These are phyloP conservation scores for Haplotaxodon microlepis DNA, from an alignment of 2,113 vertebrate genomes.

Conservation along the genomic window DNA sequence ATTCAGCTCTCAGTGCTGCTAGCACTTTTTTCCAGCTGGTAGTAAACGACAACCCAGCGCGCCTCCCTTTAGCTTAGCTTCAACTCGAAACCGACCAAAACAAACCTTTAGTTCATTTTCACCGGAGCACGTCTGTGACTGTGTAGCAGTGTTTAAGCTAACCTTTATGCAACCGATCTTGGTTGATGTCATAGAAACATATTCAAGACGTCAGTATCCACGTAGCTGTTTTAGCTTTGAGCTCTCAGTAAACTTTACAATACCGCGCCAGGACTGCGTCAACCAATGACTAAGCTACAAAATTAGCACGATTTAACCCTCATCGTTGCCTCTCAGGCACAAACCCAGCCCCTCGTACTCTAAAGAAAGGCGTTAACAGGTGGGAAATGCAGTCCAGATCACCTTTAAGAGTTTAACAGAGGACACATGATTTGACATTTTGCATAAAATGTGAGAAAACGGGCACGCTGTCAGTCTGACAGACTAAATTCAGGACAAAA, in stretches of 20 bases:
- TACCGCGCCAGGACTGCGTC: slow-evolving; percentile 36
- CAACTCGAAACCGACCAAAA: background rate
- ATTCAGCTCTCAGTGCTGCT: background rate
- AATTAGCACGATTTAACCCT: accelerated
- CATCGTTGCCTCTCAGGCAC: background rate
- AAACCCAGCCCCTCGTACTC: accelerated
- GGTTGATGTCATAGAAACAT: background rate
- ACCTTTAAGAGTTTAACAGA: background rate
- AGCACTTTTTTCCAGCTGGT: background rate
- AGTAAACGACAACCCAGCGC: background rate
- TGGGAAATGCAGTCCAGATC: background rate
- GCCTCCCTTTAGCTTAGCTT: background rate
- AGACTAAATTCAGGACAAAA: background rate
- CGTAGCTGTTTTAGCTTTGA: background rate
- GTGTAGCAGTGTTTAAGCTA: background rate
- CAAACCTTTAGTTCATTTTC: background rate
- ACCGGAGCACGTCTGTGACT: background rate
- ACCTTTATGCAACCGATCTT: background rate
- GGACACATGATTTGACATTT: background rate
- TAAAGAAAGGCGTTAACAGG: background rate
- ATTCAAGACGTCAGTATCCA: background rate
- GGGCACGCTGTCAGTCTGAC: background rate
- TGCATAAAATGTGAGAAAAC: background rate
- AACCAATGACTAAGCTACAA: background rate
- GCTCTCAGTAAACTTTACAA: slow-evolving; percentile 5